Percentiles rank a stretch among this genome's conserved stretches.
Evolutionary conservation across 2,888 invertebrate species (phyloP).

Genomic region (Alentia gelatinosa): DNA sequence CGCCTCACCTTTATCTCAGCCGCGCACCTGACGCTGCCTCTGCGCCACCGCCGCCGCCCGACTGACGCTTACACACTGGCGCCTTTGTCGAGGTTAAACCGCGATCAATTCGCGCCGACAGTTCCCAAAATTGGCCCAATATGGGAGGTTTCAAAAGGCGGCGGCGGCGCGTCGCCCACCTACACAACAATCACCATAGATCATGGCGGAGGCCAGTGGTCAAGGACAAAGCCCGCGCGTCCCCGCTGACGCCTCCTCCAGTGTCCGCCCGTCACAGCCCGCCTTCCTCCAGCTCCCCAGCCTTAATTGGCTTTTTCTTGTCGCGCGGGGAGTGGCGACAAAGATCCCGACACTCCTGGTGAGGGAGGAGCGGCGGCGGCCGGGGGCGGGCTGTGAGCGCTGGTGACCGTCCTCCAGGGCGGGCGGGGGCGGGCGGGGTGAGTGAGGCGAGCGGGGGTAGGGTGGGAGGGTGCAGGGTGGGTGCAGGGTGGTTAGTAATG

Average conservation of each 20-base stretch:
- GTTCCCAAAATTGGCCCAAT: neutral
- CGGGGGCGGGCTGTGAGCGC: neutral
- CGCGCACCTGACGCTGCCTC: neutral
- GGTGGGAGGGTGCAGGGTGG: too few relatives aligned
- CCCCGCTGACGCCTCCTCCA: neutral
- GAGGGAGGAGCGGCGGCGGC: neutral
- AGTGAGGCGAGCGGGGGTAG: neutral
- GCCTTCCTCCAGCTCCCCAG: neutral
- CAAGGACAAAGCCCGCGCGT: neutral
- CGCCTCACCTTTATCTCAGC: slow-evolving; percentile 3
- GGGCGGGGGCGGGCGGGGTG: neutral
- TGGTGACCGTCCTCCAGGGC: neutral
- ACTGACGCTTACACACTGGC: slow-evolving; percentile 1
- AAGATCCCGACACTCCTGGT: neutral
- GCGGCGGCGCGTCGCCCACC: neutral
- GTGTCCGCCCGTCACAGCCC: neutral
- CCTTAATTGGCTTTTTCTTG: slow-evolving; percentile 33
- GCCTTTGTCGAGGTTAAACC: neutral
- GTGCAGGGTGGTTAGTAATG: slow-evolving; percentile 20
- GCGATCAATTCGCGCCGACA: slow-evolving; percentile 10
- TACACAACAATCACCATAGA: slow-evolving; percentile 15
- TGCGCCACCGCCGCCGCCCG: neutral
- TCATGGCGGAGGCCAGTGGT: neutral
- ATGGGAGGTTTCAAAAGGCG: neutral
- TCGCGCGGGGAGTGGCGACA: slow-evolving; percentile 2